phyloP scores from a whole-genome alignment of 2,113 vertebrate genomes.

The Phalacrocorax aristotelis region DNA sequence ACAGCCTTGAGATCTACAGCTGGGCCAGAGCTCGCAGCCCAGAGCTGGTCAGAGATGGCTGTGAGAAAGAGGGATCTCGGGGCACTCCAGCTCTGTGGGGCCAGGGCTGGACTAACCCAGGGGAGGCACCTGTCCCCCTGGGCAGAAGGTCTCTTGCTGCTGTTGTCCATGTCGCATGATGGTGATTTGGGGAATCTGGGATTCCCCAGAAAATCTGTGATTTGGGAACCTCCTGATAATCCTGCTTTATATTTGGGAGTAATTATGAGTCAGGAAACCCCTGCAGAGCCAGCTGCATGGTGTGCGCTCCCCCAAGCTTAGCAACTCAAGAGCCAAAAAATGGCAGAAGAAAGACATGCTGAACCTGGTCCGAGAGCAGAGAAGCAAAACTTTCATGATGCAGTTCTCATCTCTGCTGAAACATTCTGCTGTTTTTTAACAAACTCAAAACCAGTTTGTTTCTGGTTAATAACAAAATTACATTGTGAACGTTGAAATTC shows the following conservation, averaged over 20 bases:
- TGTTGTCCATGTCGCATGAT: rapidly evolving
- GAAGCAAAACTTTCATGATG: not conserved
- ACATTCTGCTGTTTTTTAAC: not conserved
- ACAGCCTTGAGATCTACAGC: not conserved
- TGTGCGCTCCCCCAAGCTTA: not conserved
- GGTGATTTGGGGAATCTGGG: not conserved
- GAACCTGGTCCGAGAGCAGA: not conserved
- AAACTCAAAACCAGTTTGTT: not conserved
- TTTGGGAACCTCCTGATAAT: not conserved
- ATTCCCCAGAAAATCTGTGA: not conserved
- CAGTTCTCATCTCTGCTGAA: not conserved
- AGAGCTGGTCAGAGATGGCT: not conserved
- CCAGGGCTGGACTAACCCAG: not conserved
- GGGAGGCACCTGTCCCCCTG: not conserved
- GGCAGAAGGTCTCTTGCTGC: too few relatives aligned
- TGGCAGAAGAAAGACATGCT: not conserved
- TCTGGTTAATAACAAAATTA: not conserved
- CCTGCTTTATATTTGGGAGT: not conserved
- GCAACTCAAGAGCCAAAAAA: rapidly evolving
- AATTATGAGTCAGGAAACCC: not conserved
- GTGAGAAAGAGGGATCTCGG: rapidly evolving
- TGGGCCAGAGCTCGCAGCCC: not conserved
- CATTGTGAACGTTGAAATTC: not conserved
- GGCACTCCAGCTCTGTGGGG: rapidly evolving
- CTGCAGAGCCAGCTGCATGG: not conserved